These are phyloP conservation scores for Parazoanthus darwini DNA, from an alignment of 92 coral and sea anemone genomes.

Conservation along the genomic window DNA sequence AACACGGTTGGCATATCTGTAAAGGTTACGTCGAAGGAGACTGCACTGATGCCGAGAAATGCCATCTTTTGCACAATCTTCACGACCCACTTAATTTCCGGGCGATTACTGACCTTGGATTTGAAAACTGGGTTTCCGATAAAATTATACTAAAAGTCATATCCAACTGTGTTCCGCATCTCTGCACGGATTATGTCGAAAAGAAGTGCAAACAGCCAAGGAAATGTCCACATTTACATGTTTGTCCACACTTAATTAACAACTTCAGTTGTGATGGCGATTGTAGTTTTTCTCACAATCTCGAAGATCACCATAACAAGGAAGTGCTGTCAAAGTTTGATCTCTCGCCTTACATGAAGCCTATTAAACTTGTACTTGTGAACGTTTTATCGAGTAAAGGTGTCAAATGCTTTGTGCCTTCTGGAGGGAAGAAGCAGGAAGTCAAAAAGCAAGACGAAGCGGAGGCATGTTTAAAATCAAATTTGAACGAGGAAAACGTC, in stretches of 20 bases:
- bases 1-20: constrained; percentile 50
- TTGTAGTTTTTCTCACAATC: constrained; percentile 42
- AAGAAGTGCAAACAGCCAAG: constrained; percentile 17
- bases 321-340: constrained; percentile 25
- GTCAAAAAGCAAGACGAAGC: neutral
- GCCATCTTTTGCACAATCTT: constrained; percentile 44
- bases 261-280: constrained; percentile 23
- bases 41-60: constrained; percentile 25
- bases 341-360: constrained; percentile 28
- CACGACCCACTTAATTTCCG: constrained; percentile 38
- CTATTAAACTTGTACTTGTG: neutral
- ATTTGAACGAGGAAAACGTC: neutral
- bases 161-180: constrained; percentile 44
- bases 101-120: constrained; percentile 32
- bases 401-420: neutral
- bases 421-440: constrained; percentile 9
- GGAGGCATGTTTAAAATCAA: neutral
- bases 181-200: constrained; percentile 43
- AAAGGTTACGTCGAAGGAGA: constrained; percentile 47
- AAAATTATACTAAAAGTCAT: constrained; percentile 20
- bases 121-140: constrained; percentile 32
- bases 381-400: constrained; percentile 19
- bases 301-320: constrained; percentile 37
- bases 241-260: constrained; percentile 42
- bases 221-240: constrained; percentile 42